Conservation (phyloP, 2,113 vertebrate genomes). For the Falcunculus frontatus region DNA sequence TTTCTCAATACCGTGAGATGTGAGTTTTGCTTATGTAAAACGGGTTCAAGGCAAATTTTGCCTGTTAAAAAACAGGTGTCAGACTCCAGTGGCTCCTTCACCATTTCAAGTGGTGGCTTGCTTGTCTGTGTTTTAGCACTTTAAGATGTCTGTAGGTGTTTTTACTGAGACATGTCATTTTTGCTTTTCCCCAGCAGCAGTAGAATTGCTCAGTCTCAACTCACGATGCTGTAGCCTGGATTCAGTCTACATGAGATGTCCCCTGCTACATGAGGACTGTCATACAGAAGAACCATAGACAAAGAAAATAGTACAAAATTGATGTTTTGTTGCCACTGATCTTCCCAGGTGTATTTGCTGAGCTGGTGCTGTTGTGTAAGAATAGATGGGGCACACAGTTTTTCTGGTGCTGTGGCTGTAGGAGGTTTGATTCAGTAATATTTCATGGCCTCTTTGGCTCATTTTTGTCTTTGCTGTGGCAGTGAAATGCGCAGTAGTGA, state of each 20-base stretch:
- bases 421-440: neutral
- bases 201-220: neutral
- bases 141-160: neutral
- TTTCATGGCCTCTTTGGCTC: neutral
- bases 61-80: neutral
- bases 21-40: neutral
- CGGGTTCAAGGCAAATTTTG: neutral
- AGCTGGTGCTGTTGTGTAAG: neutral
- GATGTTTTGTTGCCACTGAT: neutral
- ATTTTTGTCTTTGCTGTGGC: neutral
- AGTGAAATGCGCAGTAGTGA: rapidly evolving
- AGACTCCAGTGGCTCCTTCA: neutral
- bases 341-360: neutral
- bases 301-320: neutral
- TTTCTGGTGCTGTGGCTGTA: neutral
- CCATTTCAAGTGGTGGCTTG: neutral
- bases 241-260: neutral
- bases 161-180: neutral
- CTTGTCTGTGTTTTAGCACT: neutral
- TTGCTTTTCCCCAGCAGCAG: neutral
- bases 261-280: neutral
- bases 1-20: neutral
- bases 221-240: neutral
- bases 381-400: neutral
- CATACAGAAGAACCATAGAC: neutral